Evolutionary conservation across 1,140 invertebrate genomes (phyloP).

Genomic region (Protaetia brevitarsis): DNA sequence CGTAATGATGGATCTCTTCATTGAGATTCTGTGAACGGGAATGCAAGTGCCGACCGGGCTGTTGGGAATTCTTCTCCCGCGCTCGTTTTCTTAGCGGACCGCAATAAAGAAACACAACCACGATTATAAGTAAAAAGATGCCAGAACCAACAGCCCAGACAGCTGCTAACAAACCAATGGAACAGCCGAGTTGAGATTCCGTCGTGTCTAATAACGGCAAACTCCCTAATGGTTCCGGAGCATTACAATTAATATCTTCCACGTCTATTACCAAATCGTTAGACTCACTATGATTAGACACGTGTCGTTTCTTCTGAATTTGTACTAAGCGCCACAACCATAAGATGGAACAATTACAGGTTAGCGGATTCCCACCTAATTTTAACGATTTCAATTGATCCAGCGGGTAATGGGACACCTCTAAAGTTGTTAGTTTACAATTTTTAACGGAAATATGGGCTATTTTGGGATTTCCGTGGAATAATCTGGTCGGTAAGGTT

Average conservation of each 20-base stretch:
- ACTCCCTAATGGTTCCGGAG: constrained; percentile 53
- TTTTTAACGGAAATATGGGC: constrained; percentile 68
- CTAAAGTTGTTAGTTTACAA: constrained; percentile 67
- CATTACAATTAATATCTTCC: constrained; percentile 55
- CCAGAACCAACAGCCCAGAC: constrained; percentile 55
- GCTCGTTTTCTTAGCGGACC: constrained; percentile 54
- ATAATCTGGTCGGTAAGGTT: constrained; percentile 66
- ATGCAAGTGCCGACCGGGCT: constrained; percentile 13
- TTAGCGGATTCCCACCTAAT: constrained; percentile 76
- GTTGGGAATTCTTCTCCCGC: constrained; percentile 30
- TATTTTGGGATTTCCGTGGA: constrained; percentile 73
- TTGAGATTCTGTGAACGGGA: constrained; percentile 27
- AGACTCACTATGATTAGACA: constrained; percentile 26
- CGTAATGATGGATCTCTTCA: constrained; percentile 33
- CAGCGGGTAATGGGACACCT: constrained; percentile 75
- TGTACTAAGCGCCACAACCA: constrained; percentile 78
- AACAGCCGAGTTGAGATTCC: constrained; percentile 60
- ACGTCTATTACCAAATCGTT: constrained; percentile 43
- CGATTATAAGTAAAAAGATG: constrained; percentile 55
- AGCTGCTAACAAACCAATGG: constrained; percentile 58
- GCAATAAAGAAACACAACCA: constrained; percentile 56
- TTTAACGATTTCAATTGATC: constrained; percentile 67
- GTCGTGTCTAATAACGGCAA: constrained; percentile 53
- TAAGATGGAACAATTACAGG: constrained; percentile 82
- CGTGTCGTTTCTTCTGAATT: constrained; percentile 46